phyloP scores from a whole-genome alignment of 2,797 vertebrate genomes.

The Tangara arthus region DNA sequence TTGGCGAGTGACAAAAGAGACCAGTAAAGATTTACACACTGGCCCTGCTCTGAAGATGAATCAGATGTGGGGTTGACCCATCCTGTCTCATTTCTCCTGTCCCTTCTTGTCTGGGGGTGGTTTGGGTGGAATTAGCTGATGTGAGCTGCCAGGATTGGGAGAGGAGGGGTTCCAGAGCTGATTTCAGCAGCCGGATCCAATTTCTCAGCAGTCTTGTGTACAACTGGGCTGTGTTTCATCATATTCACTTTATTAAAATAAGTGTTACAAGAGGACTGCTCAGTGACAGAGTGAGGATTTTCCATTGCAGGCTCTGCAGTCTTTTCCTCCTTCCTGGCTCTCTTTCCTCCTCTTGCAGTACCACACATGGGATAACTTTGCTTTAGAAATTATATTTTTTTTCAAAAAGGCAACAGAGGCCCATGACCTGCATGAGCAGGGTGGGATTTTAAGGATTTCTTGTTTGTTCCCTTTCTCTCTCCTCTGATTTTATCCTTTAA shows the following conservation, averaged over 20 bases:
- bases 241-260: slow-evolving; percentile 12
- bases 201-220: slow-evolving; percentile 4
- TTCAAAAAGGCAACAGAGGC: not conserved
- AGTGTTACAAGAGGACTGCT: not conserved
- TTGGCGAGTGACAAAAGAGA: not conserved
- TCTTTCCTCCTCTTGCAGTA: not conserved
- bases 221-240: slow-evolving; percentile 20
- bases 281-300: not conserved
- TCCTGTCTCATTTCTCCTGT: not conserved
- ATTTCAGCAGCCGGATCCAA: not conserved
- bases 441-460: not conserved
- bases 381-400: not conserved
- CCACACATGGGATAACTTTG: not conserved
- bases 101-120: not conserved
- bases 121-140: not conserved
- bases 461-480: not conserved
- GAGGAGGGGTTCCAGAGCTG: not conserved
- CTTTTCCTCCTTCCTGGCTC: not conserved
- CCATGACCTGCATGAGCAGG: not conserved
- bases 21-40: not conserved
- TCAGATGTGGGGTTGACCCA: not conserved
- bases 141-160: not conserved
- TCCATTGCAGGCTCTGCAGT: slow-evolving; percentile 20
- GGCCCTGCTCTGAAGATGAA: not conserved
- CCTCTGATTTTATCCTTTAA: not conserved